phyloP scores from a whole-genome alignment of 2,888 invertebrate genomes.

The Mamestra brassicae region DNA sequence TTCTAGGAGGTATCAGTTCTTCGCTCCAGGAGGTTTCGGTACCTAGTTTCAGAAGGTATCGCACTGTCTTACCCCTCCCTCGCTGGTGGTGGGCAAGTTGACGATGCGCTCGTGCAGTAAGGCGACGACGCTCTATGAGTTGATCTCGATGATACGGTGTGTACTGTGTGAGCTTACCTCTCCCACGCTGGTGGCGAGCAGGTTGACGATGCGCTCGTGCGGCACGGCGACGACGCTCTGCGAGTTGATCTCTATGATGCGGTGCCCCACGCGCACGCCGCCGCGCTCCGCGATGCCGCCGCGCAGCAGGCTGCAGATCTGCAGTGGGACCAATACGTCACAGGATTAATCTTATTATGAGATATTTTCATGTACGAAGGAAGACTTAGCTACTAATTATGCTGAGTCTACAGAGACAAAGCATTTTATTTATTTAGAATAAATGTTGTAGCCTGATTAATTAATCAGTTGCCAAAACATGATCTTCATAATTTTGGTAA shows the following conservation, averaged over 20 bases:
- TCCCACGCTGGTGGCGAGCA: slow-evolving; percentile 99
- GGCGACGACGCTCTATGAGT: slow-evolving; percentile 94
- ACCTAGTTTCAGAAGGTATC: too few relatives aligned
- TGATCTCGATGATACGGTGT: too few relatives aligned
- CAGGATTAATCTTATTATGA: slow-evolving; percentile 43
- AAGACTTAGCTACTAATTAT: background rate
- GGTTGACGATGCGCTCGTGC: slow-evolving; percentile 99
- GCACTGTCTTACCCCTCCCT: too few relatives aligned
- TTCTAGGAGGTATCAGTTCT: too few relatives aligned
- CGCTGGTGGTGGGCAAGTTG: background rate
- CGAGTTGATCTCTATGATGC: slow-evolving; percentile 99
- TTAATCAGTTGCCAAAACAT: too few relatives aligned
- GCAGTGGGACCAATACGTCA: slow-evolving; percentile 53
- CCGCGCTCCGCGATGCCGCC: slow-evolving; percentile 99
- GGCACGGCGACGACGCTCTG: slow-evolving; percentile 99
- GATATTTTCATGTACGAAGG: slow-evolving; percentile 15
- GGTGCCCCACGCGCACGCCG: slow-evolving; percentile 99
- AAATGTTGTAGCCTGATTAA: too few relatives aligned
- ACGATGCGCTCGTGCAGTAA: slow-evolving; percentile 99
- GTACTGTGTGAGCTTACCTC: slow-evolving; percentile 92
- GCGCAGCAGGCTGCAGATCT: slow-evolving; percentile 99
- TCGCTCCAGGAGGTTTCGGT: too few relatives aligned
- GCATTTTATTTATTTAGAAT: too few relatives aligned
- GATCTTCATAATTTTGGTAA: too few relatives aligned
- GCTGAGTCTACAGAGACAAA: too few relatives aligned